Evolutionary conservation across 1,140 invertebrate genomes (phyloP).

Genomic region (Batillaria attramentaria): DNA sequence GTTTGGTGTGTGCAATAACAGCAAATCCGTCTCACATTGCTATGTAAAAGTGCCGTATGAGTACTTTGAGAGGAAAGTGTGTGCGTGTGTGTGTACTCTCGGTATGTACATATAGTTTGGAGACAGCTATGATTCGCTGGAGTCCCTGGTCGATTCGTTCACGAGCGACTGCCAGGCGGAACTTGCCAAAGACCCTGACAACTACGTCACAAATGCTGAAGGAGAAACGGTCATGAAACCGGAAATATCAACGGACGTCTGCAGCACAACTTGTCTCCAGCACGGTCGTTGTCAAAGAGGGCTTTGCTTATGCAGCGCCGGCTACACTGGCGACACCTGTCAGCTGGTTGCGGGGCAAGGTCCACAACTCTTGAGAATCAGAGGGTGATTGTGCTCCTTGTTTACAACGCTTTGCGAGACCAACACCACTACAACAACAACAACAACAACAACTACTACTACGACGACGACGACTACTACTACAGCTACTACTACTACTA

Average conservation of each 20-base stretch:
- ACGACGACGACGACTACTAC: too few species aligned
- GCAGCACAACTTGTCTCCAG: conserved; percentile 4
- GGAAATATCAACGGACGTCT: conserved; percentile 18
- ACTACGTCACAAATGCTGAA: conserved; percentile 19
- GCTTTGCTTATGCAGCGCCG: conserved; percentile 6
- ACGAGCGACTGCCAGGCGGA: conserved; percentile 8
- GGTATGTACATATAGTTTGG: conserved; percentile 14
- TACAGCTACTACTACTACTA: too few species aligned
- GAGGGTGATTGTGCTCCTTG: conserved; percentile 18
- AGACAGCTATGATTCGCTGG: conserved; percentile 11
- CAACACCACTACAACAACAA: too few species aligned
- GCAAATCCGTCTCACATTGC: too few species aligned
- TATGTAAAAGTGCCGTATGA: too few species aligned
- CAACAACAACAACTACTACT: too few species aligned
- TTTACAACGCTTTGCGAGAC: too few species aligned
- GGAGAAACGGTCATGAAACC: conserved; percentile 29
- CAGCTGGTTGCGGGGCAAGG: conserved; percentile 18
- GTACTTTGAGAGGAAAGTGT: too few species aligned
- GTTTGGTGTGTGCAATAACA: too few species aligned
- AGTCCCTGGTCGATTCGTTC: background rate
- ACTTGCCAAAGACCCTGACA: conserved; percentile 1
- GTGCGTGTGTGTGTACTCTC: too few species aligned
- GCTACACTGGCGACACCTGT: conserved; percentile 28
- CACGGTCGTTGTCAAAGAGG: conserved; percentile 25
- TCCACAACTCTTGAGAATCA: conserved; percentile 10